These are phyloP conservation scores for Etia nguti DNA, from an alignment of 2,113 vertebrate genomes.

Conservation along the genomic window DNA sequence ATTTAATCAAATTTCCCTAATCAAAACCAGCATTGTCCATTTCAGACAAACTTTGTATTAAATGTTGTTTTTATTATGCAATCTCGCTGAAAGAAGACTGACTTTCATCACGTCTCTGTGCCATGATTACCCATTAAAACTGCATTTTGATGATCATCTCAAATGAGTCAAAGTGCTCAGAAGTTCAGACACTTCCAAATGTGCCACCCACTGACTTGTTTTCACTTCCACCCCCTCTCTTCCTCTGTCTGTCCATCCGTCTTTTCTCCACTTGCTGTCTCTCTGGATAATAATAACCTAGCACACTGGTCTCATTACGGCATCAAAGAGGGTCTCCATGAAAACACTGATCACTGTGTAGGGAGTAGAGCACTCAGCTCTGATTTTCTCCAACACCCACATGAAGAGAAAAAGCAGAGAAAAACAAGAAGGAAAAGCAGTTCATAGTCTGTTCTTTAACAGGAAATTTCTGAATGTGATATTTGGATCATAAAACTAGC, in stretches of 20 bases:
- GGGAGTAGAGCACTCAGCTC: constrained; percentile 34
- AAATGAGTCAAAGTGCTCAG: constrained; percentile 6
- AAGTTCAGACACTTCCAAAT: constrained; percentile 9
- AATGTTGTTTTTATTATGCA: neutral
- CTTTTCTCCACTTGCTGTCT: constrained; percentile 12
- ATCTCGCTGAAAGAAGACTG: rapidly evolving
- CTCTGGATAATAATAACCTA: constrained; percentile 49
- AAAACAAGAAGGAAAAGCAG: neutral
- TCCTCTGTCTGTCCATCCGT: constrained; percentile 21
- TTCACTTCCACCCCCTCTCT: neutral
- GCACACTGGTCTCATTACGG: constrained; percentile 47
- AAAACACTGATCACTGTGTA: constrained; percentile 41
- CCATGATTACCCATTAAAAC: neutral
- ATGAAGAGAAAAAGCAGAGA: constrained; percentile 25
- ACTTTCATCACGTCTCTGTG: neutral
- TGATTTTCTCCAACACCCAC: constrained; percentile 27
- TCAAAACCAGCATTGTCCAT: neutral
- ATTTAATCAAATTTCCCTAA: neutral
- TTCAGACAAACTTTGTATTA: neutral
- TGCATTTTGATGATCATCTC: constrained; percentile 1
- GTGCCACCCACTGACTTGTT: constrained; percentile 28
- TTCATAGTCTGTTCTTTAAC: neutral
- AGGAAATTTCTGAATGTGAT: neutral
- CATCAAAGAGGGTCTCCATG: constrained; percentile 48
- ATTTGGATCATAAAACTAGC: neutral